Conservation (phyloP, 2,113 vertebrate genomes). For the Corapipo altera region DNA sequence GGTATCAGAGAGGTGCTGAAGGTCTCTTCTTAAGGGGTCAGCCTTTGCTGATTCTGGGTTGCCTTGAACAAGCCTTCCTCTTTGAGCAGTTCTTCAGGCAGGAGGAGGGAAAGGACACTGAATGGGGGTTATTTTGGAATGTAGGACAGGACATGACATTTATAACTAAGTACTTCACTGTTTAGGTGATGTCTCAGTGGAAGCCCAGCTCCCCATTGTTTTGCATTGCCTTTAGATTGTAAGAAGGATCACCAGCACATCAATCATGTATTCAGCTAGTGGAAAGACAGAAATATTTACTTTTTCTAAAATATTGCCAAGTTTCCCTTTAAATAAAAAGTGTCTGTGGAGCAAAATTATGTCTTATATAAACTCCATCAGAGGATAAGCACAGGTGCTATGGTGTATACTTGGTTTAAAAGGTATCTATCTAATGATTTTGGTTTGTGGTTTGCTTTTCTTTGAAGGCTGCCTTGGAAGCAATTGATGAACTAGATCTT, state of each 20-base stretch:
- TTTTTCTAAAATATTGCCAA: not conserved
- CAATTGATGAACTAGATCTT: conserved; percentile 96
- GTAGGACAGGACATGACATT: not conserved
- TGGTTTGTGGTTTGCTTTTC: not conserved
- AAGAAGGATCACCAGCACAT: not conserved
- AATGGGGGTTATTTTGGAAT: not conserved
- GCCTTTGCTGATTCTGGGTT: not conserved
- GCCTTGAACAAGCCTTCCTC: not conserved
- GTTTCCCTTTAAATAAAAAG: not conserved
- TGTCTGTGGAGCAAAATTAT: not conserved
- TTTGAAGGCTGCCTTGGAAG: conserved; percentile 92
- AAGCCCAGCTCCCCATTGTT: not conserved
- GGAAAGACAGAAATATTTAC: not conserved
- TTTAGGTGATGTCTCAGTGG: not conserved
- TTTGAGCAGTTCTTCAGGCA: not conserved
- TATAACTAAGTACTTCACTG: not conserved
- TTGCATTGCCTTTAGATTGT: not conserved
- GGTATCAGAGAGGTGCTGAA: not conserved
- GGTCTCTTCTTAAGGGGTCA: not conserved
- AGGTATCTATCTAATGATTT: not conserved
- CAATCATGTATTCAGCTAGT: not conserved
- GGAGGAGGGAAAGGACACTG: not conserved
- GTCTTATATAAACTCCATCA: not conserved
- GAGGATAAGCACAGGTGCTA: not conserved
- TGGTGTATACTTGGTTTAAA: not conserved